These are phyloP conservation scores for Spongilla lacustris DNA, from an alignment of 37 sponge, comb jelly and placozoan genomes.

Conservation along the genomic window DNA sequence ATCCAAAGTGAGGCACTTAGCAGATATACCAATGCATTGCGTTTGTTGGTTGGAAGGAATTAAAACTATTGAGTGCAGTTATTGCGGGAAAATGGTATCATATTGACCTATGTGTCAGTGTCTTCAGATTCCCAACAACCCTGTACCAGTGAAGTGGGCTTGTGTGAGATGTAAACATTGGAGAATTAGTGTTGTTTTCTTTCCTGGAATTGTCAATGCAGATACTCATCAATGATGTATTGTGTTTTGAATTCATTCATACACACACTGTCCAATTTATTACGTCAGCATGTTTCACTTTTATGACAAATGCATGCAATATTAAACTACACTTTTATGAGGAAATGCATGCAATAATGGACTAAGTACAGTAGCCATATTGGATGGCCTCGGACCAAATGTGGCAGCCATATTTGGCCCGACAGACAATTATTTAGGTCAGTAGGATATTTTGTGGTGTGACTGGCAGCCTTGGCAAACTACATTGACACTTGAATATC, in stretches of 20 bases:
- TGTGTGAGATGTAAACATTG: neutral
- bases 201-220: neutral
- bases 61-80: constrained; percentile 2
- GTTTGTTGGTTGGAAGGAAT: constrained; percentile 1
- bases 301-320: neutral
- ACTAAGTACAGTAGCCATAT: too few relatives aligned
- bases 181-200: constrained; percentile 1
- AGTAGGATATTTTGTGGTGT: too few relatives aligned
- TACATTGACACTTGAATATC: too few relatives aligned
- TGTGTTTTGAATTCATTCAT: neutral
- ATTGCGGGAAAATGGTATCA: constrained; percentile 28
- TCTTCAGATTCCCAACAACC: constrained; percentile 8
- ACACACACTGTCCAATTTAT: neutral
- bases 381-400: too few relatives aligned
- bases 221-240: too few relatives aligned
- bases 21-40: neutral
- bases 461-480: too few relatives aligned
- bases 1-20: constrained; percentile 2
- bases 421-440: too few relatives aligned
- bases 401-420: too few relatives aligned
- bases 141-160: neutral
- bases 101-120: constrained; percentile 19
- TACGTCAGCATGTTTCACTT: neutral
- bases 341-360: too few relatives aligned
- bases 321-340: too few relatives aligned